Base-by-base conservation (phyloP, 2,113 vertebrate genomes). In the Phylloscopus trochiloides region DNA sequence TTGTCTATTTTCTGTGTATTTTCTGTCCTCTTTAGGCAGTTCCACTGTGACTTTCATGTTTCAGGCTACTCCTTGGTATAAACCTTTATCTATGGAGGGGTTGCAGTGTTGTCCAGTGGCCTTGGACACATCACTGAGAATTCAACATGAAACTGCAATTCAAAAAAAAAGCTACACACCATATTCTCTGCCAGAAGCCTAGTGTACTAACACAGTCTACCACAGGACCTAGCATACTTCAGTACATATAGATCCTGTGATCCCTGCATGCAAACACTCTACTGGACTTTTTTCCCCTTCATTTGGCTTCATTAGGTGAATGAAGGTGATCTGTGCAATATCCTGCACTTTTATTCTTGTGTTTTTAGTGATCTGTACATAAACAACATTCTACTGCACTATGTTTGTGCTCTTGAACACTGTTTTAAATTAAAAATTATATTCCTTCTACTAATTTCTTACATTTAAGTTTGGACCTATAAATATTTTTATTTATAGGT, bases 281-380 rank as follows among this genome's bases (percentile, higher is more conserved):
- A 14, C 19, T 61, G 31, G n/a, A 25, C 5, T 18, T 55, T 17
- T 22, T 25, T 10, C 12, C 3, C 5, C 7, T 63, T 22, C 3
- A 3, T 77, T 82, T 61, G 66, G 10, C 36, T 8, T 43, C 48
- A 17, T 34, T 61, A 62, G 3, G 10, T 47, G 22, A 70, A 73
- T 9, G 36, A 36, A 36, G 36, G 36, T 36, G 14, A 52, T 74
- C 1, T 0, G 0, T 45, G 20, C 17, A 51, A 51, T 63, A 43
- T 7, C 1, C 2, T 17, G 3, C 11, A 31, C 10, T 4, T 36
- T 66, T 38, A 22, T 77, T 48, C 15, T 66, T 22, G 32, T 19
- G 1, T 3, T 78, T 76, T 71, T 34, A 42, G 12, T 5, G 8
- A 77, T 50, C 15, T 83, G 5, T 31, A 8, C 16, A 34, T 40